Conservation (phyloP, 2,797 vertebrate species). For the Sternarchorhynchus goeldii region DNA sequence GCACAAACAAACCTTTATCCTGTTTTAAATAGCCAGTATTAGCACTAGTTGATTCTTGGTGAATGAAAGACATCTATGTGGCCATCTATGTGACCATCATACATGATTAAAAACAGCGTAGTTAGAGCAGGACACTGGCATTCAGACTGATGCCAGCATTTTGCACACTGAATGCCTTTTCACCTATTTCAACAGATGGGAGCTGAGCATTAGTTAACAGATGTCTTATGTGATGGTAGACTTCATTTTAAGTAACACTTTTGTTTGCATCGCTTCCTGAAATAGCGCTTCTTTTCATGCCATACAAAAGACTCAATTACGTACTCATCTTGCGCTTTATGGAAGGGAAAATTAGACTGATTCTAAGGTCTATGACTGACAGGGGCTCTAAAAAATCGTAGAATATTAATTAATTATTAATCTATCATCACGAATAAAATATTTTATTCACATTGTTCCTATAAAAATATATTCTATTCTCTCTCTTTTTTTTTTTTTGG, state of each 20-base stretch:
- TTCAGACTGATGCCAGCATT: background rate
- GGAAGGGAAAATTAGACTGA: too few species aligned
- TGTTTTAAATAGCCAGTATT: background rate
- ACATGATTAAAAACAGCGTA: background rate
- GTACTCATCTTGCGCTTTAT: background rate
- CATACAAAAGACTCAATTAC: background rate
- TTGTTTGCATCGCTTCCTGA: background rate
- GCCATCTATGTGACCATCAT: background rate
- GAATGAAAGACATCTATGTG: background rate
- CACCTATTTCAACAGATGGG: background rate
- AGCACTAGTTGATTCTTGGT: background rate
- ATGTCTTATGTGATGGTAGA: background rate
- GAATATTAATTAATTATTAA: too few species aligned
- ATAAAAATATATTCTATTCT: too few species aligned
- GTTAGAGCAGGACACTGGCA: background rate
- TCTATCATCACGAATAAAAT: too few species aligned
- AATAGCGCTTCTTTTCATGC: slow-evolving; percentile 21
- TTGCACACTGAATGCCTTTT: background rate
- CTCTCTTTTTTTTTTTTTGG: too few species aligned
- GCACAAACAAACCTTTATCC: background rate
- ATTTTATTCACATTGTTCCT: too few species aligned
- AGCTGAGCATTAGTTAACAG: background rate
- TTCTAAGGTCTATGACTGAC: too few species aligned
- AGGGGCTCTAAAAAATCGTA: too few species aligned
- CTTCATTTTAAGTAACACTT: background rate